phyloP scores from a whole-genome alignment of 2,888 invertebrate species.

The Drosophila infuscata region DNA sequence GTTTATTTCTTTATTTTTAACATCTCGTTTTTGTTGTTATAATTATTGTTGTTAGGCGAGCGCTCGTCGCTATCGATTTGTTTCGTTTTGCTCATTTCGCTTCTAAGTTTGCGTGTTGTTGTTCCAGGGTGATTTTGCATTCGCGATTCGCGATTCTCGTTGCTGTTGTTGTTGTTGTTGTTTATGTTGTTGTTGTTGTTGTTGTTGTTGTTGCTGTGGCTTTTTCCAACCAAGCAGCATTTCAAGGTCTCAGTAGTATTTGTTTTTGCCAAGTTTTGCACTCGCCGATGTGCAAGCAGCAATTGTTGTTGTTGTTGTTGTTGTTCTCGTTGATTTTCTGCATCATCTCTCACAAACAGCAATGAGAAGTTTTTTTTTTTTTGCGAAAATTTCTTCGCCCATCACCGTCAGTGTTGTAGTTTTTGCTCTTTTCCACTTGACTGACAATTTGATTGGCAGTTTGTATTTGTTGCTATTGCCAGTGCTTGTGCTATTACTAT shows the following conservation, averaged over 20 bases:
- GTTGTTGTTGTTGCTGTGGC: constrained; percentile 37
- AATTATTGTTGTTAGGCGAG: constrained; percentile 53
- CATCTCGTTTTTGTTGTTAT: constrained; percentile 39
- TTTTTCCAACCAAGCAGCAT: constrained; percentile 68
- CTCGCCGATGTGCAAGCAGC: constrained; percentile 57
- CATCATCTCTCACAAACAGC: constrained; percentile 68
- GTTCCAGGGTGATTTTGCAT: constrained; percentile 80
- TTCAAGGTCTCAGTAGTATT: constrained; percentile 77
- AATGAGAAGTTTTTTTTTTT: constrained; percentile 65
- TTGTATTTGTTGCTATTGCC: constrained; percentile 65
- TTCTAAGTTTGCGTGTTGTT: constrained; percentile 76
- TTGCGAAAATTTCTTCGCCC: constrained; percentile 73
- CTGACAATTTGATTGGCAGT: constrained; percentile 79
- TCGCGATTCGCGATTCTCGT: constrained; percentile 40
- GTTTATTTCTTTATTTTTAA: constrained; percentile 61
- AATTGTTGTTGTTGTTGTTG: constrained; percentile 34
- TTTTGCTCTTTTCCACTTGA: constrained; percentile 79
- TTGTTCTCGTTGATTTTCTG: constrained; percentile 64
- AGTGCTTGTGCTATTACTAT: constrained; percentile 32
- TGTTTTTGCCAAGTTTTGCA: constrained; percentile 77
- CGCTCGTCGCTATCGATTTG: constrained; percentile 51
- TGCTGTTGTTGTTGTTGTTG: constrained; percentile 28
- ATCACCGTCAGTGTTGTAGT: constrained; percentile 63
- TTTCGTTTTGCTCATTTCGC: constrained; percentile 71
- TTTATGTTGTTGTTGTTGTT: constrained; percentile 13